These are phyloP conservation scores for Steinernema hermaphroditum DNA, from an alignment of 2,888 invertebrate genomes.

Conservation along the genomic window DNA sequence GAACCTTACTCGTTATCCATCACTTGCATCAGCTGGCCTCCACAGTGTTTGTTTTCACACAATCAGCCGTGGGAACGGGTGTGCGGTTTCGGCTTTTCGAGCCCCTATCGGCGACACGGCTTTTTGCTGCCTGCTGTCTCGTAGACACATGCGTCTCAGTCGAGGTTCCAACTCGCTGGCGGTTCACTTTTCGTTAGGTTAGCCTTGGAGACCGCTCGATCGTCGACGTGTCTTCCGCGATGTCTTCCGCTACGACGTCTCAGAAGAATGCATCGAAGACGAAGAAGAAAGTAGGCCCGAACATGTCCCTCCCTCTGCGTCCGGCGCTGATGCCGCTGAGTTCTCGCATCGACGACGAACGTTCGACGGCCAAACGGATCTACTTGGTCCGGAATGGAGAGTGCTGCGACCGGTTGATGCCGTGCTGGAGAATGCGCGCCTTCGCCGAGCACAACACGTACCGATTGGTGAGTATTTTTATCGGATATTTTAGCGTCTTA, in stretches of 20 bases:
- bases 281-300: too few relatives aligned
- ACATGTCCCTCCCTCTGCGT: background rate
- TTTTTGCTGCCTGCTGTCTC: too few relatives aligned
- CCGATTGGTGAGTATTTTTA: conserved; percentile 11
- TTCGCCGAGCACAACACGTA: conserved; percentile 32
- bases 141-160: too few relatives aligned
- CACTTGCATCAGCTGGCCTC: background rate
- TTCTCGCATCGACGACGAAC: background rate
- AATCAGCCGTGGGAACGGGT: too few relatives aligned
- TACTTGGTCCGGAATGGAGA: conserved; percentile 36
- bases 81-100: too few relatives aligned
- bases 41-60: too few relatives aligned
- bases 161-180: too few relatives aligned
- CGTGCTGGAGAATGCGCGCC: conserved; percentile 28
- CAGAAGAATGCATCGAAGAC: background rate
- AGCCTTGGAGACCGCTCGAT: too few relatives aligned
- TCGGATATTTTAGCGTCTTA: too few relatives aligned
- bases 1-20: background rate
- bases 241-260: background rate
- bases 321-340: background rate
- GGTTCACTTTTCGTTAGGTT: too few relatives aligned
- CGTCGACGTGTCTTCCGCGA: too few relatives aligned
- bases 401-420: conserved; percentile 33
- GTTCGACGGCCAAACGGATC: conserved; percentile 23
- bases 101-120: too few relatives aligned